Conservation (phyloP, 2,113 vertebrate species). For the Phaethon lepturus region DNA sequence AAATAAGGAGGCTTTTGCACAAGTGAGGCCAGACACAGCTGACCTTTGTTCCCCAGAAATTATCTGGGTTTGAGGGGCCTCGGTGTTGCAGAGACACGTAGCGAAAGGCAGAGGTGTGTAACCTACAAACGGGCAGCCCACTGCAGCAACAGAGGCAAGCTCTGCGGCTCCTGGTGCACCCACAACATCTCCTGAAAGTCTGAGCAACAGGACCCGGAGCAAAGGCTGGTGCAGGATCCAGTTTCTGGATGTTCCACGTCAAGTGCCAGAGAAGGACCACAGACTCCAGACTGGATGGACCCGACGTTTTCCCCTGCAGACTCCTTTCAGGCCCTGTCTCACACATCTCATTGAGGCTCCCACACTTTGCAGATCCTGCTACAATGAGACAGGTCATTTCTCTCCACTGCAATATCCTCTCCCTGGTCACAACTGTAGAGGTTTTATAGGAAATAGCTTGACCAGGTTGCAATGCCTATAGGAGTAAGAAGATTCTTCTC, state of each 20-base stretch:
- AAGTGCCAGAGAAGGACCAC: neutral
- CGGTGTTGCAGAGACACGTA: neutral
- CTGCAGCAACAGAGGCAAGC: neutral
- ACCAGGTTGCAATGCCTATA: neutral
- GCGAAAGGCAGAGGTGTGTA: neutral
- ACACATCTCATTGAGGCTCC: neutral
- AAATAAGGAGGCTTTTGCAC: neutral
- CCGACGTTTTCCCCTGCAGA: neutral
- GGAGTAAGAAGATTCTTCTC: neutral
- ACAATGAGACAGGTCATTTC: neutral
- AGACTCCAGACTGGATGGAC: neutral
- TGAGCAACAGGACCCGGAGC: neutral
- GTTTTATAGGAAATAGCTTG: neutral
- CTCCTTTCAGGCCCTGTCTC: neutral
- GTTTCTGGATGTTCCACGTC: neutral
- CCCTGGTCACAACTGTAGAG: neutral
- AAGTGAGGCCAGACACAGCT: neutral
- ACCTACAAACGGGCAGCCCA: neutral
- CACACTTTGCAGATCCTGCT: neutral
- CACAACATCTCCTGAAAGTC: neutral
- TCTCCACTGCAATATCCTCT: neutral
- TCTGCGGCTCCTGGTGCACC: neutral
- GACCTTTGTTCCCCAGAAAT: neutral
- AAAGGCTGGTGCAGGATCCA: neutral
- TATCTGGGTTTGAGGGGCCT: neutral